phyloP scores from a whole-genome alignment of 2,888 invertebrate species.

The Eupeodes latifasciatus region DNA sequence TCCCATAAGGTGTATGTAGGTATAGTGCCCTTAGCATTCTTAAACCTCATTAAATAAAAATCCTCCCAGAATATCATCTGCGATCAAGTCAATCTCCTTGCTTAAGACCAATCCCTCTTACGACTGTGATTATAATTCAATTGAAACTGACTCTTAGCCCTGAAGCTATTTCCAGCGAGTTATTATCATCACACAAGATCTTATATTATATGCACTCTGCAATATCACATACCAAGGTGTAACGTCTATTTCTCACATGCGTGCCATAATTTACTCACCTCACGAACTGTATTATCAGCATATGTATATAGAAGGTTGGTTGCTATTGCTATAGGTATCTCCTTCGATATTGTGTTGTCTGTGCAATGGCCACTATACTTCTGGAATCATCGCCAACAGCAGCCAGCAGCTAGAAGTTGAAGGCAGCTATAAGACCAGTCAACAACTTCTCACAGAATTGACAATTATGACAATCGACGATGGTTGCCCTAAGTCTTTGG shows the following conservation, averaged over 20 bases:
- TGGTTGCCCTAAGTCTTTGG: slow-evolving; percentile 45
- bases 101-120: background rate
- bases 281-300: background rate
- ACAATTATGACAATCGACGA: slow-evolving; percentile 66
- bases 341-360: background rate
- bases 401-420: background rate
- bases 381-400: background rate
- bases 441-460: slow-evolving; percentile 59
- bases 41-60: background rate
- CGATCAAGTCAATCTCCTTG: background rate
- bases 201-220: background rate
- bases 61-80: background rate
- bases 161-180: slow-evolving; percentile 51
- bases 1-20: too few species aligned
- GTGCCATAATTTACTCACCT: slow-evolving; percentile 50
- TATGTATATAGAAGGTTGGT: background rate
- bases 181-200: slow-evolving; percentile 43
- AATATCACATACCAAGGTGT: slow-evolving; percentile 11
- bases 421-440: slow-evolving; percentile 40
- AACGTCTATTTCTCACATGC: slow-evolving; percentile 41
- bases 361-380: background rate
- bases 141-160: slow-evolving; percentile 59
- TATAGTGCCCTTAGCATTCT: background rate
- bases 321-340: background rate
- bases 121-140: slow-evolving; percentile 43